phyloP scores from a whole-genome alignment of 2,797 vertebrate genomes.

The Coracias cyanogaster region DNA sequence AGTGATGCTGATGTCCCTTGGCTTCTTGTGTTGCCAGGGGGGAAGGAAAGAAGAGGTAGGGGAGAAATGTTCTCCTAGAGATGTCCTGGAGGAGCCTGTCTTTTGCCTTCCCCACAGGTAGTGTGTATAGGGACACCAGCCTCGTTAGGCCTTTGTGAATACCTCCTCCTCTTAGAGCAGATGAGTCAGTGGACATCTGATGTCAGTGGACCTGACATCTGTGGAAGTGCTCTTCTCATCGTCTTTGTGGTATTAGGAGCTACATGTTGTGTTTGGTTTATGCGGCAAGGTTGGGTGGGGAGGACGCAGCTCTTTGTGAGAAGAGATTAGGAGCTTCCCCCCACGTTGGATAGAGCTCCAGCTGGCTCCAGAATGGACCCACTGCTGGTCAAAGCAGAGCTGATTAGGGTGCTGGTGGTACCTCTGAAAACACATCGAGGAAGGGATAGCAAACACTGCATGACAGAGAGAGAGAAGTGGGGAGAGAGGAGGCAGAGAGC shows the following conservation, averaged over 20 bases:
- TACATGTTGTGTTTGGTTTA: not conserved
- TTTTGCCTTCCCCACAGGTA: not conserved
- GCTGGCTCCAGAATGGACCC: not conserved
- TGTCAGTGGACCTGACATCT: not conserved
- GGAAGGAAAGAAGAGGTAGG: too few species aligned
- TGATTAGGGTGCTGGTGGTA: fast-evolving
- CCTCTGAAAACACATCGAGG: not conserved
- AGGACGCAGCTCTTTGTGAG: not conserved
- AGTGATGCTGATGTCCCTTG: not conserved
- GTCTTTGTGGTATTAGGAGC: not conserved
- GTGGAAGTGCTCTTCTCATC: not conserved
- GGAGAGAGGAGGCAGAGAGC: not conserved
- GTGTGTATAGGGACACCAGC: not conserved
- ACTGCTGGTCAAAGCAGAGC: not conserved
- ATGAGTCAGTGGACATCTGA: not conserved
- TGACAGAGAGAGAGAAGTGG: not conserved
- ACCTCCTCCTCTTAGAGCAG: not conserved
- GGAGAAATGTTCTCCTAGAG: too few species aligned
- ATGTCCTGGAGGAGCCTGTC: not conserved
- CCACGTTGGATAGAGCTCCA: not conserved
- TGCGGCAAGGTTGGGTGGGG: fast-evolving
- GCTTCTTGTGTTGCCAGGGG: not conserved
- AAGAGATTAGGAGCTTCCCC: not conserved
- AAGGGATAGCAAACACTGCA: not conserved
- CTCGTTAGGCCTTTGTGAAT: not conserved